phyloP scores from a whole-genome alignment of 1,140 invertebrate genomes.

The Leptonema lineaticorne region DNA sequence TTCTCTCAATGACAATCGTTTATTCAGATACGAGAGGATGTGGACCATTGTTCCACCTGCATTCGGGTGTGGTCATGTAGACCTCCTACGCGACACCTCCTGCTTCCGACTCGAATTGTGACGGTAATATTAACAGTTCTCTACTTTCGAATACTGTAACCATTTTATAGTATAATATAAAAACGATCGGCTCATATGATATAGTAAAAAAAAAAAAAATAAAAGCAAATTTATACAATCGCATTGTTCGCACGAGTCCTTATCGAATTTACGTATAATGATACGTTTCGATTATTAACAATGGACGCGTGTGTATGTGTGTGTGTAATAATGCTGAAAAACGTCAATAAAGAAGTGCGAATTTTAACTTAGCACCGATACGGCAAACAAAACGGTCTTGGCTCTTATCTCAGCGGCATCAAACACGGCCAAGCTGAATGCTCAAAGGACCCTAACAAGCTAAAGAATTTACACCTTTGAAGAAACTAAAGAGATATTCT shows the following conservation, averaged over 20 bases:
- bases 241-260: neutral
- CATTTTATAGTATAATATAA: neutral
- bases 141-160: neutral
- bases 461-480: constrained; percentile 26
- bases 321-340: too few relatives aligned
- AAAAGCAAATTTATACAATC: neutral
- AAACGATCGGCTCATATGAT: too few relatives aligned
- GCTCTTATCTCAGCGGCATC: constrained; percentile 27
- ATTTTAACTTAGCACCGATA: constrained; percentile 22
- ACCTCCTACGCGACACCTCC: constrained; percentile 6
- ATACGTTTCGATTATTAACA: neutral
- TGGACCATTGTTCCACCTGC: constrained; percentile 19
- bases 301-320: neutral
- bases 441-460: constrained; percentile 11
- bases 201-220: neutral
- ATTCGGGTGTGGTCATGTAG: constrained; percentile 7
- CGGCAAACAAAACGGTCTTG: constrained; percentile 27
- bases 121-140: neutral
- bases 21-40: neutral
- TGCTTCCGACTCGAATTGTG: neutral
- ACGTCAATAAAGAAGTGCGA: constrained; percentile 19
- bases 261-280: neutral
- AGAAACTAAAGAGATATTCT: too few relatives aligned
- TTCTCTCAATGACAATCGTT: constrained; percentile 11
- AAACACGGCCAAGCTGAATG: neutral